Percentiles rank a stretch among this genome's conserved stretches.
Evolutionary conservation across 2,888 invertebrate genomes (phyloP).

Genomic region (Crossocerus cetratus): DNA sequence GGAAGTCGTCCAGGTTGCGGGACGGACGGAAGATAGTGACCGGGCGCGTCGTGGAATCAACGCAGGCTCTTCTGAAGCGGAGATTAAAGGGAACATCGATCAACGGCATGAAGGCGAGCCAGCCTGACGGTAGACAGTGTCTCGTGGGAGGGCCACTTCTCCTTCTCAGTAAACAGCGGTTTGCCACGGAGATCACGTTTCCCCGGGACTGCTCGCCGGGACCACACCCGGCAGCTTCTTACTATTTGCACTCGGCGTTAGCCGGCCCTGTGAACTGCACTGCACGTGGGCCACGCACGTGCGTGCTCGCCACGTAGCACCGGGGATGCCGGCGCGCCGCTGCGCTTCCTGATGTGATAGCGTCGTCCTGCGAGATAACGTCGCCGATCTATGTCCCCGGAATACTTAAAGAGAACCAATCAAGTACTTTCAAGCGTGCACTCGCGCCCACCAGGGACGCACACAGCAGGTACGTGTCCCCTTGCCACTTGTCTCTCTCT

Average conservation of each 20-base stretch:
- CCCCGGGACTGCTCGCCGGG: conserved; percentile 51
- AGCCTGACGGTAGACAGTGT: conserved; percentile 18
- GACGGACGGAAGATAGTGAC: conserved; percentile 12
- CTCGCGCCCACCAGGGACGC: too few species aligned
- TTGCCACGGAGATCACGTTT: conserved; percentile 74
- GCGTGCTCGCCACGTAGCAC: conserved; percentile 42
- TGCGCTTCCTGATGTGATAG: conserved; percentile 58
- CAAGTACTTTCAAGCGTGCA: not conserved
- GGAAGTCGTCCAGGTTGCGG: conserved; percentile 38
- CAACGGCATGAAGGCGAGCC: conserved; percentile 38
- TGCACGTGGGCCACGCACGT: conserved; percentile 63
- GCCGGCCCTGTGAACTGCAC: conserved; percentile 31
- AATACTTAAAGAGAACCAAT: conserved; percentile 28
- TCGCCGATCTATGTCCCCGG: conserved; percentile 30
- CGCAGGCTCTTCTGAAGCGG: conserved; percentile 35
- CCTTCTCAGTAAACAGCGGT: conserved; percentile 70
- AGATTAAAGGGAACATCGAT: conserved; percentile 71
- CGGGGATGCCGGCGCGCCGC: conserved; percentile 3
- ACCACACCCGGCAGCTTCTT: conserved; percentile 64
- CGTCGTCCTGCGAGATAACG: conserved; percentile 46
- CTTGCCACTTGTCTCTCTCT: not conserved
- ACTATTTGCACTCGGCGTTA: conserved; percentile 67
- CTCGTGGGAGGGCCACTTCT: conserved; percentile 46
- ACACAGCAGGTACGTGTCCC: conserved; percentile 14
- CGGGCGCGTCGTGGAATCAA: conserved; percentile 48